Base-by-base conservation (phyloP, 1,140 invertebrate species). In the Papilio helenus region DNA sequence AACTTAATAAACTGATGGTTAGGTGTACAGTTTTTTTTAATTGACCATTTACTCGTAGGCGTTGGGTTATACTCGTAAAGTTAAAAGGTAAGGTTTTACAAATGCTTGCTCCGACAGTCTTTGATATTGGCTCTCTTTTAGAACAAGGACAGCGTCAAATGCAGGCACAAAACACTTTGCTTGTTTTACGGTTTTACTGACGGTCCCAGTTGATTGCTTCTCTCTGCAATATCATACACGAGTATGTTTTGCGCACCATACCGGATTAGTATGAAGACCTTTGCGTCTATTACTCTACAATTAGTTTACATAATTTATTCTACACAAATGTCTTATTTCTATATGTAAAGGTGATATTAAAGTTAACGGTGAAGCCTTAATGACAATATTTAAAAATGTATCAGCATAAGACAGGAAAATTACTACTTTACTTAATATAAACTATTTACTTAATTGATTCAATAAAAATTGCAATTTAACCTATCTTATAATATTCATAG, bases 81-180 rank as follows among this genome's bases (percentile, higher is more conserved):
- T 61, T 61, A 61, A 26, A 61, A 26, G 8, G 20, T 61, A 61
- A 26, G 58, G n/a, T n/a, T 55, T 61, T 23, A 26, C 23, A 26
- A 26, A 26, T 61, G 58, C 20, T 14, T 26, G 58, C 12, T 23
- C 58, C 58, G 23, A 61, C 20, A 61, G 23, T 26, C 58, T 61
- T 61, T 61, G 58, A 61, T 61, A 61, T 61, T 61, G 58, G 58
- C 12, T 61, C 58, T 26, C 58, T 61, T 61, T 61, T 26, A 61
- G 14, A 61, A 61, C 20, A 23, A 61, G 58, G 58, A 61, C 58
- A 26, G 23, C 10, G 58, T 26, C 58, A 61, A 61, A 61, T 26
- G 10, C 58, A 61, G 23, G 58, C 9, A 29, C 61, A 29, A 68
- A 68, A 68, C 61, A 34, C 61, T 68, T 34, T 29, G 61, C 14